A percentile compares a stretch with the other conserved stretches of the same genome.
These are phyloP conservation scores for Pteronura brasiliensis DNA, from an alignment of 2,113 vertebrate genomes.

Conservation along the genomic window DNA sequence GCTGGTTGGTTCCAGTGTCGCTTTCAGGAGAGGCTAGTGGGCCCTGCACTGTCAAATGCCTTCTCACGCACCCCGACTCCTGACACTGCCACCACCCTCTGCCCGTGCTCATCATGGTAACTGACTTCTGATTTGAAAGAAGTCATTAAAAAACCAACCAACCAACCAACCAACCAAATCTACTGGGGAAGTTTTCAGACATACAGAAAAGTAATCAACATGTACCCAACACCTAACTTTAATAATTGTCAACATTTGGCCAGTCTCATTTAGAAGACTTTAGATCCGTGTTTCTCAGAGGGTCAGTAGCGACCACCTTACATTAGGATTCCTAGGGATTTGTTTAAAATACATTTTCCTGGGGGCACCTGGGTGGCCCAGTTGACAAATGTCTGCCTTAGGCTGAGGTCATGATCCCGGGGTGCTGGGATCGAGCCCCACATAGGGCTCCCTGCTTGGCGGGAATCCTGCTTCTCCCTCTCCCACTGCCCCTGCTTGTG, in stretches of 20 bases:
- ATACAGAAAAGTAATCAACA: not conserved
- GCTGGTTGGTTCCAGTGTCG: rapidly evolving
- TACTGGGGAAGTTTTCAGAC: not conserved
- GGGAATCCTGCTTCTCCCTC: too few species aligned
- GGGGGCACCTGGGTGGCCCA: too few species aligned
- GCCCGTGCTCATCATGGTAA: too few species aligned
- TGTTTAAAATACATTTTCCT: not conserved
- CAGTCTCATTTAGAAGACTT: not conserved
- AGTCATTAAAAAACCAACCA: not conserved
- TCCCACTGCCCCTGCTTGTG: too few species aligned
- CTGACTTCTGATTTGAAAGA: not conserved
- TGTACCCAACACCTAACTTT: not conserved
- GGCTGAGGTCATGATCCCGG: too few species aligned
- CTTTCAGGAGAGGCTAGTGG: not conserved
- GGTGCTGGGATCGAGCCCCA: too few species aligned
- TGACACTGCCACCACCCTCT: not conserved
- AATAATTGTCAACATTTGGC: not conserved
- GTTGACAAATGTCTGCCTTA: too few species aligned
- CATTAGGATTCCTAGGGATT: not conserved
- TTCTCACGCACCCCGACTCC: not conserved
- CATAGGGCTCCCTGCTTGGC: too few species aligned
- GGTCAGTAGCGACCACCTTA: not conserved
- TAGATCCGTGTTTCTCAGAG: not conserved
- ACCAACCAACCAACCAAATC: not conserved
- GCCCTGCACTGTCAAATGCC: not conserved